Percentiles rank a stretch among this genome's conserved stretches.
Conservation (phyloP, 2,888 invertebrate species). For the Pammene aurita region DNA sequence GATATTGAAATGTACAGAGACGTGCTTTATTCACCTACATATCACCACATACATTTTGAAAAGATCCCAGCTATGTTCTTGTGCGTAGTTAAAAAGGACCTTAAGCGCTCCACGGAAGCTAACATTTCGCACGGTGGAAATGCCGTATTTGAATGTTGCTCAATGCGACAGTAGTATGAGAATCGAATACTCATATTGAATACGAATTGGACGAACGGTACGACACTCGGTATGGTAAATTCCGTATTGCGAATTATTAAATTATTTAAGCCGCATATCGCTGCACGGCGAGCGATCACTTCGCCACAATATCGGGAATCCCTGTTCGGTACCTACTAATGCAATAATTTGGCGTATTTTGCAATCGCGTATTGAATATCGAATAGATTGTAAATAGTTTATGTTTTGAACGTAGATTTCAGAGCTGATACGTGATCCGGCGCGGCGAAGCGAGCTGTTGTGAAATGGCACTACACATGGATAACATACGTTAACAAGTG, state of each 20-base stretch:
- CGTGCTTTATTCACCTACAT: conserved; percentile 84
- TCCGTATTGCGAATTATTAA: conserved; percentile 83
- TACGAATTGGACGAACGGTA: conserved; percentile 81
- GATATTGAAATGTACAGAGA: conserved; percentile 82
- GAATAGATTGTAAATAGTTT: conserved; percentile 82
- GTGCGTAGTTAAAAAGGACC: conserved; percentile 60
- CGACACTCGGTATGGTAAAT: conserved; percentile 81
- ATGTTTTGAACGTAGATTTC: conserved; percentile 80
- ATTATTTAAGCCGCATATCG: conserved; percentile 83
- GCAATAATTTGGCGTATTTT: conserved; percentile 84
- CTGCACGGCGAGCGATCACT: conserved; percentile 76
- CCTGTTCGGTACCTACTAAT: conserved; percentile 81
- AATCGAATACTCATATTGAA: conserved; percentile 83
- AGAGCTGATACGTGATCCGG: conserved; percentile 73
- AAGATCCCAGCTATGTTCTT: conserved; percentile 68
- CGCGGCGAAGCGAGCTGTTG: conserved; percentile 64
- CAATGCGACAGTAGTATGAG: conserved; percentile 81
- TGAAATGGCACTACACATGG: conserved; percentile 75
- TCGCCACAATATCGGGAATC: conserved; percentile 83
- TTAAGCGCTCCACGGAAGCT: conserved; percentile 62
- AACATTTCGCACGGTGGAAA: conserved; percentile 65
- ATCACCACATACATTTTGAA: conserved; percentile 78
- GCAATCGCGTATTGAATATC: conserved; percentile 83
- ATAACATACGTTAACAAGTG: conserved; percentile 77
- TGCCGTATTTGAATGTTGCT: conserved; percentile 67